Conservation (phyloP, 2,888 invertebrate species). For the Nomada ruficornis region DNA sequence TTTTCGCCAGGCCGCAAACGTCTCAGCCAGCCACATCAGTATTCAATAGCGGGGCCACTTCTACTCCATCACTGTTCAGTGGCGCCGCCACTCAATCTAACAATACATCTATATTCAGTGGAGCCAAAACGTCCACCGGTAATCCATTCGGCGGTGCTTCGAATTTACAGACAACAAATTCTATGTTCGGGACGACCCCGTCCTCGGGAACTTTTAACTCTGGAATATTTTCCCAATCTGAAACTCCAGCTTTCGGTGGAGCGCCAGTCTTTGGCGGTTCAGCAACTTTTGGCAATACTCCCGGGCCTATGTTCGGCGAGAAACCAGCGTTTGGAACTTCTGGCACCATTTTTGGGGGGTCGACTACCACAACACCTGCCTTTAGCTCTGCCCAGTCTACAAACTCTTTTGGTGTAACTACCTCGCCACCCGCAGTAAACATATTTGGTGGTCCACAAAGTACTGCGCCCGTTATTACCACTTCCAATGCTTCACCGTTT, state of each 20-base stretch:
- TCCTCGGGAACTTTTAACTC: constrained; percentile 53
- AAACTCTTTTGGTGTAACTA: constrained; percentile 48
- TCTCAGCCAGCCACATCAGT: constrained; percentile 70
- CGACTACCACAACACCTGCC: constrained; percentile 75
- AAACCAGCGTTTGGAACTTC: constrained; percentile 65
- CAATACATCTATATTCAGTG: constrained; percentile 72
- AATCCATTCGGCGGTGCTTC: constrained; percentile 66
- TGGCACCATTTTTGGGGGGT: constrained; percentile 76
- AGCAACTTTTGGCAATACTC: constrained; percentile 65
- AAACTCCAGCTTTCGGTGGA: constrained; percentile 75
- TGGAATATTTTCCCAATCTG: constrained; percentile 74
- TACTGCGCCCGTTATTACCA: constrained; percentile 23
- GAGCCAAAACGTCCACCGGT: constrained; percentile 57
- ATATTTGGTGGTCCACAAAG: constrained; percentile 52
- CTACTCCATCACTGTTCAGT: constrained; percentile 72
- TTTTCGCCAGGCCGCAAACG: constrained; percentile 73
- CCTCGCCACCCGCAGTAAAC: constrained; percentile 40
- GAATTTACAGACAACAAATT: constrained; percentile 53
- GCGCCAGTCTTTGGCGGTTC: constrained; percentile 76
- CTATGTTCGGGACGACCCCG: constrained; percentile 61
- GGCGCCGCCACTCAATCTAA: constrained; percentile 67
- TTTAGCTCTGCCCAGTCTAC: constrained; percentile 57
- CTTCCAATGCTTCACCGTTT: constrained; percentile 46
- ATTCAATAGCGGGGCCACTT: constrained; percentile 63
- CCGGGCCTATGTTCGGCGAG: constrained; percentile 70